Conservation (phyloP, 2,797 vertebrate species). For the Acrocephalus scirpaceus region DNA sequence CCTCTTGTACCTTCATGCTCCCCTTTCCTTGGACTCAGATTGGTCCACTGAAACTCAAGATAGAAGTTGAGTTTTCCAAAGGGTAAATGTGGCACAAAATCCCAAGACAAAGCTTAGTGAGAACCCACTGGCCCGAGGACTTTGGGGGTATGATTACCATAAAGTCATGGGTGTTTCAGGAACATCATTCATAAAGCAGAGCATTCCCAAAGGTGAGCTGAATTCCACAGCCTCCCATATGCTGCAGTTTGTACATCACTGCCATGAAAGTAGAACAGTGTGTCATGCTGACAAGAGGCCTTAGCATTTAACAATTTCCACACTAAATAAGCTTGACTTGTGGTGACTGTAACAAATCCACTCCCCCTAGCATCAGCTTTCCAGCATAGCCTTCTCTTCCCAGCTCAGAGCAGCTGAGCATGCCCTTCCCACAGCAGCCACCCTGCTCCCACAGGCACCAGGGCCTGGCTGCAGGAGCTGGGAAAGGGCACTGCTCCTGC, state of each 20-base stretch:
- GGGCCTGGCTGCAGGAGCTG: not conserved
- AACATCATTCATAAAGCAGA: not conserved
- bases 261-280: not conserved
- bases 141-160: not conserved
- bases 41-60: not conserved
- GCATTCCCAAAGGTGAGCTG: not conserved
- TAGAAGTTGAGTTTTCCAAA: not conserved
- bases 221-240: not conserved
- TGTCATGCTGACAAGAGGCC: not conserved
- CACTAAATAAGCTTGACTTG: not conserved
- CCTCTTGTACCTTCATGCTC: not conserved
- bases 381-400: not conserved
- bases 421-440: not conserved
- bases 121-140: rapidly evolving
- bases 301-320: not conserved
- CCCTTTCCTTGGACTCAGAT: not conserved
- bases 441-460: rapidly evolving
- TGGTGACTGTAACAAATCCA: not conserved
- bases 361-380: not conserved
- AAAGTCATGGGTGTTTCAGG: not conserved
- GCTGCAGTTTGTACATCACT: not conserved
- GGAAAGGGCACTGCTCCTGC: not conserved
- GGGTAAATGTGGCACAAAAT: not conserved
- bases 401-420: rapidly evolving
- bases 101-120: not conserved